phyloP scores from a whole-genome alignment of 2,797 vertebrate species.

The Amblyopsis hoosieri region DNA sequence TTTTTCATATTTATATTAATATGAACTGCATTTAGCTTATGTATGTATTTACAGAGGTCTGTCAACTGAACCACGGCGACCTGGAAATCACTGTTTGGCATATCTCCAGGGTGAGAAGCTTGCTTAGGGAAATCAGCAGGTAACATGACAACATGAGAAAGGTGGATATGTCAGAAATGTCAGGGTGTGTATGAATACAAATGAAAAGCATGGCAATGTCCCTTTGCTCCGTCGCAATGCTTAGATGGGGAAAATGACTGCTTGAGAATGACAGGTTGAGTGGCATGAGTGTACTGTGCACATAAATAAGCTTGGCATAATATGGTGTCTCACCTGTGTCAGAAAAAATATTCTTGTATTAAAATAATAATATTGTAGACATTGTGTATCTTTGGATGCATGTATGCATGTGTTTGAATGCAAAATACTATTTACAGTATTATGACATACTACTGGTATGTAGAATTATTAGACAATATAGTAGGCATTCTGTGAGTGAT shows the following conservation, averaged over 20 bases:
- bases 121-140: neutral
- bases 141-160: neutral
- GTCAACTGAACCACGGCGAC: neutral
- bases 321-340: conserved; percentile 10
- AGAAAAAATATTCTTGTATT: conserved; percentile 14
- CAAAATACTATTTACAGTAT: neutral
- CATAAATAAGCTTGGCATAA: neutral
- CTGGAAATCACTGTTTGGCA: neutral
- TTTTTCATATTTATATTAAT: too few relatives aligned
- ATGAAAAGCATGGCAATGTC: conserved; percentile 7
- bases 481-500: too few relatives aligned
- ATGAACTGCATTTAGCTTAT: neutral
- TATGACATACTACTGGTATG: neutral
- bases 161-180: conserved; percentile 3
- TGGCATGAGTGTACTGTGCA: neutral
- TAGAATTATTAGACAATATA: too few relatives aligned
- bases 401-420: neutral
- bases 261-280: conserved; percentile 16
- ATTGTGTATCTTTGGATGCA: neutral
- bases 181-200: conserved; percentile 9
- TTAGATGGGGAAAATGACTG: conserved; percentile 1
- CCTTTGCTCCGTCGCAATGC: neutral
- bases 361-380: conserved; percentile 27
- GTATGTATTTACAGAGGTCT: neutral
- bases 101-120: neutral